phyloP scores from a whole-genome alignment of 2,797 vertebrate genomes.

The Smutsia gigantea region DNA sequence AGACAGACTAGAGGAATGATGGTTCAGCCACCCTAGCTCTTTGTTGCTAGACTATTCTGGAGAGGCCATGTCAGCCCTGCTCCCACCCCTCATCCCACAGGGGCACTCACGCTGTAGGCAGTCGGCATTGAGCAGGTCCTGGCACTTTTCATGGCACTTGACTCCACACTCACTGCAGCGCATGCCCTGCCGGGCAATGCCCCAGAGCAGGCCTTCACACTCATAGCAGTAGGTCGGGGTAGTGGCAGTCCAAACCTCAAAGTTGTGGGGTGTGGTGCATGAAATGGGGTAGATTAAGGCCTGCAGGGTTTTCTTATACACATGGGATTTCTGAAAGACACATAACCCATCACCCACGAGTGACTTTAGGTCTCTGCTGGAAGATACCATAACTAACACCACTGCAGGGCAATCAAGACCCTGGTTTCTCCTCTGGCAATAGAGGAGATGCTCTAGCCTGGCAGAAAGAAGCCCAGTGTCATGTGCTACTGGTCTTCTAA shows the following conservation, averaged over 20 bases:
- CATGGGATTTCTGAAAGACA: conserved; percentile 95
- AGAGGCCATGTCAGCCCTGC: neutral
- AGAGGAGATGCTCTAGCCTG: neutral
- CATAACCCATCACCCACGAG: neutral
- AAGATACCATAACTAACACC: neutral
- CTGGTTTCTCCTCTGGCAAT: neutral
- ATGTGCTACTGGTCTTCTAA: neutral
- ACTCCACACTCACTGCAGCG: conserved; percentile 97
- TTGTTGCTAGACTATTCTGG: neutral
- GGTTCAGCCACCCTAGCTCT: neutral
- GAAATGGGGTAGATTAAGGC: conserved; percentile 99
- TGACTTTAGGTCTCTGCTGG: neutral
- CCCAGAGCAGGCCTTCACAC: conserved; percentile 98
- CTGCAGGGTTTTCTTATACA: conserved; percentile 99
- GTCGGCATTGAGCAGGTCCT: conserved; percentile 90
- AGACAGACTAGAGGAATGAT: neutral
- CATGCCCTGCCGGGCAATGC: conserved; percentile 98
- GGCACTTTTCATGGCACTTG: conserved; percentile 96
- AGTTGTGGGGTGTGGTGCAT: conserved; percentile 98
- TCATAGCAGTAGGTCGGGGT: conserved; percentile 99
- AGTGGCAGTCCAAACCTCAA: conserved; percentile 98
- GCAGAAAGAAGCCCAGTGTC: conserved; percentile 2
- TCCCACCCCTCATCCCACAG: neutral
- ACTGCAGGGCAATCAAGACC: neutral
- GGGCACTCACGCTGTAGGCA: conserved; percentile 90